These are phyloP conservation scores for Ginglymostoma cirratum DNA, from an alignment of 2,113 vertebrate genomes.

Conservation along the genomic window DNA sequence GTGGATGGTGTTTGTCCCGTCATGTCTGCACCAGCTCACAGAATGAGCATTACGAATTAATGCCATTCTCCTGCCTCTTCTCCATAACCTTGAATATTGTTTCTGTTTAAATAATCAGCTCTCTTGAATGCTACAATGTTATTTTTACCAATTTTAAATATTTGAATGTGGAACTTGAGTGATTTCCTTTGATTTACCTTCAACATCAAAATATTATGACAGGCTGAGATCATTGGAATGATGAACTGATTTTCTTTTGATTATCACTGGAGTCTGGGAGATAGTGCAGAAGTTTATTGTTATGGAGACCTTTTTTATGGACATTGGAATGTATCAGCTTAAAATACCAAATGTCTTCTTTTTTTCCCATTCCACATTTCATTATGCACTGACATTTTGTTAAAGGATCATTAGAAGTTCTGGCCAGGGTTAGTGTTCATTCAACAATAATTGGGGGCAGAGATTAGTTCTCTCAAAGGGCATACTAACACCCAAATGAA, in stretches of 20 bases:
- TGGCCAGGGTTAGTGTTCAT: neutral
- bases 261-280: neutral
- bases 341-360: neutral
- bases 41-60: too few relatives aligned
- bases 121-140: neutral
- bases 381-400: neutral
- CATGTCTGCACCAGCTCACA: too few relatives aligned
- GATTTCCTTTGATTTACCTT: conserved; percentile 17
- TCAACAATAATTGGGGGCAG: neutral
- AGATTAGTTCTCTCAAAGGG: neutral
- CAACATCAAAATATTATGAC: neutral
- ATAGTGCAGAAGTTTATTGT: neutral
- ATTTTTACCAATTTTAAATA: neutral
- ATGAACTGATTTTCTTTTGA: conserved; percentile 9
- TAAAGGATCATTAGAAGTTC: conserved; percentile 1
- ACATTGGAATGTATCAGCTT: neutral
- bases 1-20: too few relatives aligned
- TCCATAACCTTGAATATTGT: too few relatives aligned
- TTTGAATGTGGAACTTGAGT: neutral
- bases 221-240: neutral
- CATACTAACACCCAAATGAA: neutral
- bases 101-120: too few relatives aligned
- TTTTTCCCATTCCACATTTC: neutral
- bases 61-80: too few relatives aligned
- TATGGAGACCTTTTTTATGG: neutral